Evolutionary conservation across 2,113 vertebrate species (phyloP).

Genomic region (Eulemur rufifrons): DNA sequence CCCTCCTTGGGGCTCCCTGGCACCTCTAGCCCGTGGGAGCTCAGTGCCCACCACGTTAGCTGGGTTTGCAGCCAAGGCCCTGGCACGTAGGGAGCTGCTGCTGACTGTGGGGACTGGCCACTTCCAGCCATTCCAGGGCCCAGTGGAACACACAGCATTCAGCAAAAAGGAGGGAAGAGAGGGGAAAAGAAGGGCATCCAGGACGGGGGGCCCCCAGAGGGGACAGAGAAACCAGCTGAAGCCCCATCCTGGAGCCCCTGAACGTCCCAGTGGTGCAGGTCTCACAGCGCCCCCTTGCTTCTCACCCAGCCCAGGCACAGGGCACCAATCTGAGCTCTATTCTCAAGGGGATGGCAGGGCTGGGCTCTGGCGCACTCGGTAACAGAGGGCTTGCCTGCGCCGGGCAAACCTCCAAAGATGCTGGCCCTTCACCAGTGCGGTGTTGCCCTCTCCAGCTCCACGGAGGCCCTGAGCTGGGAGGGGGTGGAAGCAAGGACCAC

Average conservation of each 20-base stretch:
- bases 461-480: neutral
- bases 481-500: neutral
- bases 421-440: neutral
- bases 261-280: accelerated
- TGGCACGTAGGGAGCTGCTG: accelerated
- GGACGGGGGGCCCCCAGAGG: neutral
- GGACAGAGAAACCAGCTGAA: neutral
- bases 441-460: neutral
- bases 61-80: neutral
- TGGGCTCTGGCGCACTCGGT: neutral
- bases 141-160: neutral
- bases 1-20: neutral
- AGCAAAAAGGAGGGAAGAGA: neutral
- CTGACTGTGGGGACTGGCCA: neutral
- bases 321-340: neutral
- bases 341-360: constrained; percentile 41
- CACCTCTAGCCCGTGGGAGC: neutral
- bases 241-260: neutral
- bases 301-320: too few species aligned
- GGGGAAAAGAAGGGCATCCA: neutral
- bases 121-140: neutral
- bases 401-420: neutral
- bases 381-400: neutral
- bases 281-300: neutral
- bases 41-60: accelerated